Percentiles rank a stretch among this genome's conserved stretches.
phyloP scores from a whole-genome alignment of 1,140 invertebrate species.

The Zaprionus kolodkinae region DNA sequence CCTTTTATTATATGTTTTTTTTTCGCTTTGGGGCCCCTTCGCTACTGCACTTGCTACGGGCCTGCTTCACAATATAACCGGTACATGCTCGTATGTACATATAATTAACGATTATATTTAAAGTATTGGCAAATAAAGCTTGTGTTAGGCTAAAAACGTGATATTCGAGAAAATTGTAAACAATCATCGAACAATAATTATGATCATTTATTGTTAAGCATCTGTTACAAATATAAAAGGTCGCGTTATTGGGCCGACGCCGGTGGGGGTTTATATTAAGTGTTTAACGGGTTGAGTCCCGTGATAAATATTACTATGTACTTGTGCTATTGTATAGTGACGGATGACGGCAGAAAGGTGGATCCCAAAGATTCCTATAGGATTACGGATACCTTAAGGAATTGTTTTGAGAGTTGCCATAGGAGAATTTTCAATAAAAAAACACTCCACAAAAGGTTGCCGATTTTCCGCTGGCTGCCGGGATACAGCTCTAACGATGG shows the following conservation, averaged over 20 bases:
- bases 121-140: not conserved
- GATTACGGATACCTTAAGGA: conserved; percentile 45
- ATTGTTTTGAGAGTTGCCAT: conserved; percentile 50
- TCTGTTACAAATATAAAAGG: too few species aligned
- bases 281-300: not conserved
- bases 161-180: not conserved
- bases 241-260: not conserved
- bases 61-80: not conserved
- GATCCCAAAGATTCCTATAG: conserved; percentile 43
- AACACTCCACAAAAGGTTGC: conserved; percentile 88
- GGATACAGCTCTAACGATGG: conserved; percentile 88
- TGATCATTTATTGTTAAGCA: not conserved
- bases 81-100: not conserved
- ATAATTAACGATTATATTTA: not conserved
- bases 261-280: not conserved
- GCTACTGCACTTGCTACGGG: too few species aligned
- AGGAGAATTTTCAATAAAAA: conserved; percentile 86
- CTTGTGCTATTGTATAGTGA: conserved; percentile 49
- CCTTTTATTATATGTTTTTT: too few species aligned
- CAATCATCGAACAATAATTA: not conserved
- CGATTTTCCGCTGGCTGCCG: conserved; percentile 90
- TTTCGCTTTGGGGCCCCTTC: too few species aligned
- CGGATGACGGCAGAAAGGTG: conserved; percentile 71
- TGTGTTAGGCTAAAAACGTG: not conserved
- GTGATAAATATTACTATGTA: not conserved